A percentile compares a stretch with the other conserved stretches of the same genome.
Conservation (phyloP, 2,888 invertebrate species). For the Morpho achilles region DNA sequence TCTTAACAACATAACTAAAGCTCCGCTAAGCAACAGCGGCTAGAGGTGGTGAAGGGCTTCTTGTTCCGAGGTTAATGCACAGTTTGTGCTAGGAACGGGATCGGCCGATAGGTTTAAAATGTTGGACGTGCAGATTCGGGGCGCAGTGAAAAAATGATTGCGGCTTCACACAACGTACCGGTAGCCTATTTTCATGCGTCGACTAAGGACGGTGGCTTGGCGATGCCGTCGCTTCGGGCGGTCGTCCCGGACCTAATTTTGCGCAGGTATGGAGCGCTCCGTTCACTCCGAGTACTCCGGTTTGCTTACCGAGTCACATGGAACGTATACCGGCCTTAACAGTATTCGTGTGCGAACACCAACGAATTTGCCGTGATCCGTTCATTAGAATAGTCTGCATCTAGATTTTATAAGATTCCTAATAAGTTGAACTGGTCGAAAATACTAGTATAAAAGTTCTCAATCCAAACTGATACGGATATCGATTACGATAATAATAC, state of each 20-base stretch:
- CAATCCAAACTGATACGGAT: too few species aligned
- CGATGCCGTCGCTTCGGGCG: constrained; percentile 34
- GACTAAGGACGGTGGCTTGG: constrained; percentile 30
- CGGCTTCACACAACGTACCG: constrained; percentile 33
- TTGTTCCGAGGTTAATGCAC: constrained; percentile 49
- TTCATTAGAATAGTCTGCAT: too few species aligned
- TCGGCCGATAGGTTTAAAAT: constrained; percentile 33
- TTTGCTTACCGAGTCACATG: too few species aligned
- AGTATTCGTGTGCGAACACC: too few species aligned
- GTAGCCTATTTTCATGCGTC: constrained; percentile 39
- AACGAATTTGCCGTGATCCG: too few species aligned
- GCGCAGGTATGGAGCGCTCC: constrained; percentile 30
- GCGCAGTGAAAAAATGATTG: constrained; percentile 34
- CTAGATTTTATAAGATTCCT: too few species aligned
- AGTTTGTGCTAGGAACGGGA: constrained; percentile 38
- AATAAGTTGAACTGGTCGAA: too few species aligned
- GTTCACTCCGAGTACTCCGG: too few species aligned
- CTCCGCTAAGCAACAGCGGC: constrained; percentile 47
- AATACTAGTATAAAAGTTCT: too few species aligned
- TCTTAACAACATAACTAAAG: constrained; percentile 34
- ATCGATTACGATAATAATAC: too few species aligned
- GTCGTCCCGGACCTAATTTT: constrained; percentile 29
- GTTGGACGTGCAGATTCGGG: constrained; percentile 39
- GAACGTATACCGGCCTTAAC: too few species aligned
- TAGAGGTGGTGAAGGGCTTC: constrained; percentile 40